These are phyloP conservation scores for Sclerurus mexicanus DNA, from an alignment of 2,113 vertebrate genomes.

Conservation along the genomic window DNA sequence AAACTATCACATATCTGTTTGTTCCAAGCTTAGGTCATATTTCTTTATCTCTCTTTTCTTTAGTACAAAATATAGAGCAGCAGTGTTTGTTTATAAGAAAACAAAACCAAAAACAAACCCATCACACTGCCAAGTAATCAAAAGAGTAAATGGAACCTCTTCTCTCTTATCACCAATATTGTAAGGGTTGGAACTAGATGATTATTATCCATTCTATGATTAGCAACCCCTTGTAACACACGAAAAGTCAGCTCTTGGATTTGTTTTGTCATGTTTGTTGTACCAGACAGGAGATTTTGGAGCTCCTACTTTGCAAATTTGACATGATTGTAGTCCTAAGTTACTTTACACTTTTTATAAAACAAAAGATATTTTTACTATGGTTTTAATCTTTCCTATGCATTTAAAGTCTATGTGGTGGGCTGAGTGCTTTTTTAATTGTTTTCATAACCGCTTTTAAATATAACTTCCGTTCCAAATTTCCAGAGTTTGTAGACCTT, in stretches of 20 bases:
- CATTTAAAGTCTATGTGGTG: background rate
- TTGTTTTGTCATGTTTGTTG: background rate
- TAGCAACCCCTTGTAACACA: background rate
- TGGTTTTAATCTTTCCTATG: background rate
- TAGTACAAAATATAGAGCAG: background rate
- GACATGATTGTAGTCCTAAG: background rate
- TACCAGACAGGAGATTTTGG: background rate
- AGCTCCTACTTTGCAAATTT: background rate
- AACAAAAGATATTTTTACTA: background rate
- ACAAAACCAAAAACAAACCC: background rate
- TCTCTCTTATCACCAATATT: background rate
- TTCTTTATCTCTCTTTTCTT: background rate
- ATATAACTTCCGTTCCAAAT: background rate
- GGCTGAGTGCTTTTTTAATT: background rate
- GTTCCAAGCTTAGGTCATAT: background rate
- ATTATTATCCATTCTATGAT: background rate
- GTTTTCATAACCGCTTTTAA: background rate
- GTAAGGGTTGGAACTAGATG: background rate
- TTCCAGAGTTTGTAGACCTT: background rate
- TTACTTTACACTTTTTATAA: background rate
- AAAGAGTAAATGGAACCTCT: background rate
- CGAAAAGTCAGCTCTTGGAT: background rate
- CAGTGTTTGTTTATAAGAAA: background rate
- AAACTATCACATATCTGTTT: background rate
- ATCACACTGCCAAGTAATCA: background rate